Base-by-base conservation (phyloP, 37 sponge, comb jelly and placozoan genomes). In the Aphrocallistes beatrix region DNA sequence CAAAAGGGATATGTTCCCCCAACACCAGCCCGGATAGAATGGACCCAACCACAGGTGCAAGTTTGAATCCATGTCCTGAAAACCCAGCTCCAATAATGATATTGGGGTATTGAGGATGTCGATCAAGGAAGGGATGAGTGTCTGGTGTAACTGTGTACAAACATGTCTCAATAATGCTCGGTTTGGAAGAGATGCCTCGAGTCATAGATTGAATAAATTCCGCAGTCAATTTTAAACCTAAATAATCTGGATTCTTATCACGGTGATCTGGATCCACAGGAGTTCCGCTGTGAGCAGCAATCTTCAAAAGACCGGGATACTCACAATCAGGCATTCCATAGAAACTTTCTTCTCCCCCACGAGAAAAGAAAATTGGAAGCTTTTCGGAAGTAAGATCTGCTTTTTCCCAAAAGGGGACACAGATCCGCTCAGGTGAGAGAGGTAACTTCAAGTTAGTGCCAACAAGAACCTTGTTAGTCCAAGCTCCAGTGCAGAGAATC, bases 261-360 rank as follows among this genome's bases (percentile, higher is more conserved):
- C 75, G 75, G n/a, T 60, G 28, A 3, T 60, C 75, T 60, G 75
- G 75, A 28, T 60, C 34, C 49, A 47, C 13, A 25, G 75, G 32
- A 19, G n/a, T 30, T 32, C 75, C 75, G 3, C 3, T 60, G 75
- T 60, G 75, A 13, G 75, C 75, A 82, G 84, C 39, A 21, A 94
- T 92, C 91, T 95, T 95, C 0, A 91, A 0, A 0, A 93, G 82
- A 23, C 93, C 96, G 36, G 96, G 93, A 51, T 95, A 95, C 49
- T 95, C 96, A 42, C 81, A 81, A 1, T 88, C 37, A 10, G 93
- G 93, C 49, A 90, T 1, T 13, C 93, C 93, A 84, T 90, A 91
- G 45, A 84, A 81, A 36, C n/a, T n/a, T n/a, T n/a, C n/a, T n/a
- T n/a, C n/a, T n/a, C n/a, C n/a, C n/a, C n/a, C n/a, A n/a, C n/a